These are phyloP conservation scores for Conus betulinus DNA, from an alignment of 1,140 invertebrate genomes.

Conservation along the genomic window DNA sequence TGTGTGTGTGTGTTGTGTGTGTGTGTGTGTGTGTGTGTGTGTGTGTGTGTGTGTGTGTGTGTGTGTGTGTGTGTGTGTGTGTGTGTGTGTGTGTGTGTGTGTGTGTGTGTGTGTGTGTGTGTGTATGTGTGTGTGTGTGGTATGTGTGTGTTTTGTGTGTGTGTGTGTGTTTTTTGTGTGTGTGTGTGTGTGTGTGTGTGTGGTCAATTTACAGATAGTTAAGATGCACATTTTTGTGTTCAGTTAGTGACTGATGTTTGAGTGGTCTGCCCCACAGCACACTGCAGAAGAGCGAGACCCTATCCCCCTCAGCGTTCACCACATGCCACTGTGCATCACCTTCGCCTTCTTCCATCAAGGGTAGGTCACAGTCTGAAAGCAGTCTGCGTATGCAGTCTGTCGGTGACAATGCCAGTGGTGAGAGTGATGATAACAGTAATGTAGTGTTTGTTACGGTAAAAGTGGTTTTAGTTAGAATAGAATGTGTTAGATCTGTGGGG, in stretches of 20 bases:
- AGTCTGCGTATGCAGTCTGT: too few species aligned
- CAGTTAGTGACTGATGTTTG: too few species aligned
- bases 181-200: slow-evolving; percentile 1
- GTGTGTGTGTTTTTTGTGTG: neutral
- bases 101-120: too few species aligned
- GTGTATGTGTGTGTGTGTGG: neutral
- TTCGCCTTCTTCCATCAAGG: slow-evolving; percentile 90
- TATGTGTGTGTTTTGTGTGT: neutral
- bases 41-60: neutral
- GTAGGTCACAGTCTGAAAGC: slow-evolving; percentile 74
- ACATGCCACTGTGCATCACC: slow-evolving; percentile 91
- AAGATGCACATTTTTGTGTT: too few species aligned
- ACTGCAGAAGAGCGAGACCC: slow-evolving; percentile 89
- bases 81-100: too few species aligned
- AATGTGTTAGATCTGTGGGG: too few species aligned
- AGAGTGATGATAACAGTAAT: too few species aligned
- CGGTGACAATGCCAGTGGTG: too few species aligned
- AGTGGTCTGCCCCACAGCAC: slow-evolving; percentile 77
- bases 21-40: neutral
- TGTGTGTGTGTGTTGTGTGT: neutral
- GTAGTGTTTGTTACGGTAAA: too few species aligned
- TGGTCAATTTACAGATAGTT: neutral
- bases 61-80: neutral
- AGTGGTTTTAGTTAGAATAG: too few species aligned
- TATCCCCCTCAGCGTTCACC: slow-evolving; percentile 89